A percentile compares a stretch with the other conserved stretches of the same genome.
These are phyloP conservation scores for Vulpes vulpes DNA, from an alignment of 2,113 vertebrate genomes.

Conservation along the genomic window DNA sequence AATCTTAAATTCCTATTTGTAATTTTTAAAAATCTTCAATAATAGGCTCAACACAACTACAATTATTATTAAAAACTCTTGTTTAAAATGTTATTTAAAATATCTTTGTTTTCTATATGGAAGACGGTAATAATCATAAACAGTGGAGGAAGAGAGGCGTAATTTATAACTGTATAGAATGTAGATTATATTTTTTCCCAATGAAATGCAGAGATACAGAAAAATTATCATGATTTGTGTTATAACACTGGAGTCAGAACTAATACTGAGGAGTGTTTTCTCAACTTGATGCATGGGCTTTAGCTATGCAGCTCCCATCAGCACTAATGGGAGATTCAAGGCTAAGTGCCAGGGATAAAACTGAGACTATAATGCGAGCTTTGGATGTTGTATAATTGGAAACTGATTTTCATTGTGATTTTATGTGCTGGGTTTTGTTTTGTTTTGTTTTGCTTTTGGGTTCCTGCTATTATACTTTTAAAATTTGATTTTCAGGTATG, in stretches of 20 bases:
- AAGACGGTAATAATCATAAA: constrained; percentile 73
- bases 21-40: constrained; percentile 35
- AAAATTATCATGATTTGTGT: constrained; percentile 81
- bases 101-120: constrained; percentile 60
- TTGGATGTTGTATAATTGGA: constrained; percentile 48
- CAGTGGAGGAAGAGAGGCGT: constrained; percentile 41
- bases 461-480: constrained; percentile 22
- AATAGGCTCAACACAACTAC: neutral
- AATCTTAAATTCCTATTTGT: constrained; percentile 26
- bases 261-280: constrained; percentile 68
- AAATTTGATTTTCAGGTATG: constrained; percentile 57
- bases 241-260: constrained; percentile 71
- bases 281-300: constrained; percentile 75
- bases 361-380: neutral
- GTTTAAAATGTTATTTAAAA: constrained; percentile 54
- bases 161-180: constrained; percentile 61
- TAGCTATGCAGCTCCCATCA: constrained; percentile 64
- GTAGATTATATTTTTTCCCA: constrained; percentile 71
- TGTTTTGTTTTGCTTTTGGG: constrained; percentile 53
- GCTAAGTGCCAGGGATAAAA: constrained; percentile 64
- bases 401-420: constrained; percentile 49
- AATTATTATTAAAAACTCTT: constrained; percentile 68
- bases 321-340: constrained; percentile 68
- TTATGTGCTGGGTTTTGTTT: constrained; percentile 33
- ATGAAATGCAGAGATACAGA: constrained; percentile 74